Base-by-base conservation (phyloP, 2,113 vertebrate species). In the Colinus virginianus region DNA sequence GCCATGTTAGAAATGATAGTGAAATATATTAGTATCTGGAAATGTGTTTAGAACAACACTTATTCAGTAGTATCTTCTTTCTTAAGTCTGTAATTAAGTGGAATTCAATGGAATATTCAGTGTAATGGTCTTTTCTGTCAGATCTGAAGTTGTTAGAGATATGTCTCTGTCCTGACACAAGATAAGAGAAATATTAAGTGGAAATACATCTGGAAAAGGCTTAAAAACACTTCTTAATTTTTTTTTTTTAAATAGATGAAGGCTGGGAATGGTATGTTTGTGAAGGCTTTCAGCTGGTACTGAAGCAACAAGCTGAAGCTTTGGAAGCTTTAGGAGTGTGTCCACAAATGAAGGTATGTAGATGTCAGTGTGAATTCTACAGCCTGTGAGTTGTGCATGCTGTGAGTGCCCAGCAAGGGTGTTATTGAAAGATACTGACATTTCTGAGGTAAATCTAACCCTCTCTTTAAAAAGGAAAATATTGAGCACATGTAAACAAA, bases 211-310 rank as follows among this genome's bases (percentile, higher is more conserved):
- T 59, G 45, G 9, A 5, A 58, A 77, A 74, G 14, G 42, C 71
- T 72, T 18, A n/a, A 49, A 2, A 2, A 7, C 42, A 8, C 10
- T 48, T 45, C 43, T 26, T 91, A 63, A 78, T 58, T 82, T 74
- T 28, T 77, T 72, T 23, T 34, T 53, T 26, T 48, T 11, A 4
- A 84, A 76, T 91, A 98, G 98, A 97, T 83, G 94, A 88, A 94
- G 95, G 87, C 70, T 97, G 94, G 96, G 95, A 98, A 68, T 99
- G 99, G 99, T 97, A 97, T 79, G 49, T 99, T 71, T 99, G 98
- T 45, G 99, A 99, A 96, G 99, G 98, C 7, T 99, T 99, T 96
- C 99, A 99, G 96, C 96, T 98, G 68, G 97, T 99, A 74, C 98
- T 99, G 55, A 98, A 79, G 83, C 98, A 97, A 64, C 99, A 99